Base-by-base conservation (phyloP, 2,113 vertebrate species). In the Varanus komodoensis region DNA sequence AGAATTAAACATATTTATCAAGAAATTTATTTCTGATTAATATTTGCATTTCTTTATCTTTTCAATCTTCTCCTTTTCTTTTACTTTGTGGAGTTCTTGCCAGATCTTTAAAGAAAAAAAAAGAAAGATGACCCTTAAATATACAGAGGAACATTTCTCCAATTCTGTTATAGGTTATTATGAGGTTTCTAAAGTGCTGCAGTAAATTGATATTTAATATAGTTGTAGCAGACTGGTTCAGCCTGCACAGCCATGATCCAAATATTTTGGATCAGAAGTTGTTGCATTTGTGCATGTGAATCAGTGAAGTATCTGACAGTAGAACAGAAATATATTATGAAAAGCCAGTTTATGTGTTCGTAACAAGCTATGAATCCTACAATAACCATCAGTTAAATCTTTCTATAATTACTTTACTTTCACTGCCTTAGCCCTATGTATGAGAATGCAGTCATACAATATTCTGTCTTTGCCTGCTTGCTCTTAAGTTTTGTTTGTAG, bases 221-320 rank as follows among this genome's bases (percentile, higher is more conserved):
- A 7, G 19, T 78, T 87, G 38, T 48, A 81, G 23, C 50, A 64
- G 50, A 86, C 23, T 8, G 11, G 34, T 86, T 19, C 86, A 84
- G 15, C 88, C 34, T 61, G 77, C 0, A 0, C 50, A 69, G 86
- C 34, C 89, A 91, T 84, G 90, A 92, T 84, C 86, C 90, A 90
- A 29, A 29, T 68, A 44, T 32, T 27, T 71, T 88, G 52, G 19
- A 4, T 92, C 7, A 19, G 52, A 84, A 29, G 79, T 86, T 11
- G n/a, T 0, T 32, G 27, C 81, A 5, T 34, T 78, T 67, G 67
- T 29, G 32, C 15, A 15, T 81, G 29, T 67, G 81, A 77, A 4
- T 91, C 52, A 91, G 48, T 71, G 83, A 89, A 54, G 83, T 17
- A 69, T 48, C 79, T 68, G 89, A 11, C 57, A 77, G 83, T 84